These are phyloP conservation scores for Atlantisia rogersi DNA, from an alignment of 2,113 vertebrate genomes.

Conservation along the genomic window DNA sequence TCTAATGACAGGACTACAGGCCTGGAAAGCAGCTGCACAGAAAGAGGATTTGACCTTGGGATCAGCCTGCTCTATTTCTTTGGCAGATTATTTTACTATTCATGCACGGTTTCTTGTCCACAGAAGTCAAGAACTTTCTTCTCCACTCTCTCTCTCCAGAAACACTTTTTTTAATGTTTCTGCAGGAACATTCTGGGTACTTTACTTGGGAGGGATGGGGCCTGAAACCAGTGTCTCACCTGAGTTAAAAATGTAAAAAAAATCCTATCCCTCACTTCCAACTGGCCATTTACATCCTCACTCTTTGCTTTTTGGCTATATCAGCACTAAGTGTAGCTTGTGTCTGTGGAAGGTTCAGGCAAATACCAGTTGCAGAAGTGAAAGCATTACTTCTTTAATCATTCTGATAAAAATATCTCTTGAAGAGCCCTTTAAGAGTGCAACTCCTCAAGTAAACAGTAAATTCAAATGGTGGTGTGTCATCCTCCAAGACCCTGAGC, in stretches of 20 bases:
- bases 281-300: neutral
- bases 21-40: neutral
- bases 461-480: neutral
- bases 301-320: neutral
- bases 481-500: neutral
- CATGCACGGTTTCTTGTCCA: neutral
- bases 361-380: neutral
- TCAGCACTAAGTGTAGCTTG: neutral
- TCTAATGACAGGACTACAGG: neutral
- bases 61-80: neutral
- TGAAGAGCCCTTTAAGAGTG: neutral
- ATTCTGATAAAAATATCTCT: neutral
- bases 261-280: neutral
- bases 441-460: neutral
- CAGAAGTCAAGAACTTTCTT: neutral
- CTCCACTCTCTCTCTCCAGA: neutral
- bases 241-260: neutral
- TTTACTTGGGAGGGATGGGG: neutral
- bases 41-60: neutral
- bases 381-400: neutral
- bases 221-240: neutral
- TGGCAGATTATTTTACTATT: neutral
- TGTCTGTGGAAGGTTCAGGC: neutral
- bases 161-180: neutral
- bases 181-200: neutral